Evolutionary conservation across 2,797 vertebrate genomes (phyloP), one percentile per base, ranked within the genome.

Genomic region (Danio aesculapii): DNA sequence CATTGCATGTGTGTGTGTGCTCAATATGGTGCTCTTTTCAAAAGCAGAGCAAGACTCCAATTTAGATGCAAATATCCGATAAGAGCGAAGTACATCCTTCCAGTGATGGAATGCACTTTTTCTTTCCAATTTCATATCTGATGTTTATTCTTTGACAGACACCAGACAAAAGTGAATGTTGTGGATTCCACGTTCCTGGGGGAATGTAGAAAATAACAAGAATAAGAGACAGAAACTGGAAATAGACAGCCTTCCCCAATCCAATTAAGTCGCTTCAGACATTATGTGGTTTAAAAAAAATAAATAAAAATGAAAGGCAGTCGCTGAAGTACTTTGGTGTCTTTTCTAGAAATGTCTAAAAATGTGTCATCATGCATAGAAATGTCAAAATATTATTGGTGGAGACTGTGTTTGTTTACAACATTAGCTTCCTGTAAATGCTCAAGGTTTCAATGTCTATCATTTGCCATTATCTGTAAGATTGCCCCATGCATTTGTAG

Each of bases 61-160:
- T 88, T 86, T 88, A 88, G 85, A 88, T 88, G 86, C 85, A 88
- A 88, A 88, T 88, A 84, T 75, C 73, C 75, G 85, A 88, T 86
- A 85, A 78, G 81, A 86, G 84, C 72, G 79, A 76, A 68, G 79
- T 82, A 85, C 83, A 85, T 86, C 81, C 79, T 75, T 84, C 59
- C 43, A 72, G 85, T 82, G 84, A 83, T 82, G 78, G 79, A 85
- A 81, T 80, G 79, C 70, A 61, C 81, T 71, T 78, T 71, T 70
- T 71, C 66, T 71, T 85, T 85, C 72, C 84, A 85, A 86, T 88
- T 85, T 88, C 81, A 84, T 85, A 85, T 84, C 79, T 85, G 86
- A 85, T 83, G 69, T 81, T 78, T 78, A 83, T 84, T 86, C 78
- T 82, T 87, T 88, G 86, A 86, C 82, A 84, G 86, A 85, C 84